Evolutionary conservation across 2,797 vertebrate species (phyloP), one percentile per base, ranked within the genome.

Genomic region (Podarcis siculus): DNA sequence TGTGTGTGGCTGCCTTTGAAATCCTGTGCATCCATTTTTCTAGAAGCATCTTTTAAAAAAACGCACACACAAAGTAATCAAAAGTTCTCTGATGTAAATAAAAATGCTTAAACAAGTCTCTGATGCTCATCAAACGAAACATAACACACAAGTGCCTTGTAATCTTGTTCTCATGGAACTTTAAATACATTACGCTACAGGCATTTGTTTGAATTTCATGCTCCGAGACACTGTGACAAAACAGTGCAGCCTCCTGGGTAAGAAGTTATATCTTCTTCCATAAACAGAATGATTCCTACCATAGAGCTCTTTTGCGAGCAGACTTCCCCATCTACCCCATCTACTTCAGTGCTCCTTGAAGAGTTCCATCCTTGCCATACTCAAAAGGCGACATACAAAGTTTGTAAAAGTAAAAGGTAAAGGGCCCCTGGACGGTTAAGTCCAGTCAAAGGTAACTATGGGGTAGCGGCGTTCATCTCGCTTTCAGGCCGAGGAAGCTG

Each of bases 101-200:
- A 83, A 90, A 87, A 0, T 49, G 79, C 25, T 0, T 0, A 58
- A 91, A 82, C 0, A 7, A 12, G 0, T 9, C 58, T 58, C 73
- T 86, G 23, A 81, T 80, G 3, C 35, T 80, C 0, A 0, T 5
- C 32, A 64, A 93, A 58, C 30, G 85, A 76, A 89, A 79, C 5
- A 76, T 55, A 84, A 5, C 35, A 72, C 19, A 69, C 23, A 58
- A 2, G 6, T 0, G 82, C 8, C 3, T n/a, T 23, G 79, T 15
- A 85, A 81, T 10, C 32, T 23, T 75, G 27, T 37, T 80, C 77
- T 82, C 30, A 69, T 23, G 39, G 35, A 91, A 80, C 1, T 89
- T 80, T 75, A 42, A 32, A 5, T 0, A 9, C 1, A n/a, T 76
- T 0, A 0, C 75, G 77, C 39, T 66, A 79, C 79, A 88, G 87